Evolutionary conservation across 2,113 vertebrate species (phyloP).

Genomic region (Bujurquina vittata): DNA sequence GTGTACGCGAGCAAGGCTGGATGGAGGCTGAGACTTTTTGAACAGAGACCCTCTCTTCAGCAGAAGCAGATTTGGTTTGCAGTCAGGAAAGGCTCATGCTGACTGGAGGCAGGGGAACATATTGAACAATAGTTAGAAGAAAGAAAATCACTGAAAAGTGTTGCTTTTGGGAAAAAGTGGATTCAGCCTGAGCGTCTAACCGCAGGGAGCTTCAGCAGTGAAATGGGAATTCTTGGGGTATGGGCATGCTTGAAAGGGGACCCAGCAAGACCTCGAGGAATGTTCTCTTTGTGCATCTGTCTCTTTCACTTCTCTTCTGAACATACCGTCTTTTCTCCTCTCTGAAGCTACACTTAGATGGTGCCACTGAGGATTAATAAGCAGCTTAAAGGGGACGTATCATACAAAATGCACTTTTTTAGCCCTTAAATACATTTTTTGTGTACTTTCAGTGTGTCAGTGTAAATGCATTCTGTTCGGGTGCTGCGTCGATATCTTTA

Average conservation of each 20-base stretch:
- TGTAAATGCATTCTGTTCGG: no score
- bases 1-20: background rate
- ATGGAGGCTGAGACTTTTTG: constrained; percentile 7
- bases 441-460: no score
- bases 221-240: constrained; percentile 34
- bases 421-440: no score
- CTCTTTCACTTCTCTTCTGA: background rate
- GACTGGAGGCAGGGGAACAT: background rate
- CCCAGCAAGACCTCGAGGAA: constrained; percentile 38
- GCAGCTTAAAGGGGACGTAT: background rate
- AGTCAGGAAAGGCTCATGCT: background rate
- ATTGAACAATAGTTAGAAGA: constrained; percentile 31
- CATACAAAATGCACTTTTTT: no score
- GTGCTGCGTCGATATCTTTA: no score
- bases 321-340: constrained; percentile 15
- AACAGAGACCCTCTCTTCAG: background rate
- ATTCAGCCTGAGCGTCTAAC: constrained; percentile 20
- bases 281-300: constrained; percentile 26
- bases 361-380: background rate
- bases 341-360: background rate
- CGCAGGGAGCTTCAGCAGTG: constrained; percentile 15
- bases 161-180: constrained; percentile 27
- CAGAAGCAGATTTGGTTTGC: background rate
- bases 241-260: constrained; percentile 44
- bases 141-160: constrained; percentile 6